A percentile compares a stretch with the other conserved stretches of the same genome.
Conservation (phyloP, 2,113 vertebrate species). For the Nycticryphes semicollaris region DNA sequence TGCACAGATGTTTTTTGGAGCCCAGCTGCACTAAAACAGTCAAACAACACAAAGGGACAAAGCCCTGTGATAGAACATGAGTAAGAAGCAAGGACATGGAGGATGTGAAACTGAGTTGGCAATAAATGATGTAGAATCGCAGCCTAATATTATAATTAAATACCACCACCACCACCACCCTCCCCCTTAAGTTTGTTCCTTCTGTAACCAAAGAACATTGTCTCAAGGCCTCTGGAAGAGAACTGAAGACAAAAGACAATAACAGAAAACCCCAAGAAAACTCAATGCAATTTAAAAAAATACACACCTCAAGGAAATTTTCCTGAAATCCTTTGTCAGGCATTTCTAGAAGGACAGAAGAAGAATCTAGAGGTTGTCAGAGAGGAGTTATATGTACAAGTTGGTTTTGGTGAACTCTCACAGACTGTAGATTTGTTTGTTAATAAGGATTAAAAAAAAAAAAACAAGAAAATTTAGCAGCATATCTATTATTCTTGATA, state of each 20-base stretch:
- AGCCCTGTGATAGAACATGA: background rate
- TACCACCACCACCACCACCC: background rate
- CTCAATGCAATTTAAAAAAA: background rate
- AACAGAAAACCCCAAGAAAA: background rate
- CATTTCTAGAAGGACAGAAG: background rate
- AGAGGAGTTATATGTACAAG: background rate
- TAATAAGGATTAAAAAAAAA: background rate
- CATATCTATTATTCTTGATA: background rate
- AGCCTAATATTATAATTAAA: background rate
- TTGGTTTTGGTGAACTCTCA: background rate
- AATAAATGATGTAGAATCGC: background rate
- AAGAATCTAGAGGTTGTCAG: background rate
- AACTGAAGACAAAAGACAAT: background rate
- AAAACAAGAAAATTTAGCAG: background rate
- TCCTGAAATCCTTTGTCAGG: background rate
- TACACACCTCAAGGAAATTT: background rate
- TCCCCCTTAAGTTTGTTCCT: background rate
- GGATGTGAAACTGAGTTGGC: background rate
- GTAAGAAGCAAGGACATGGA: background rate
- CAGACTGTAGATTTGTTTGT: background rate
- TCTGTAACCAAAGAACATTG: background rate
- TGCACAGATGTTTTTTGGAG: background rate
- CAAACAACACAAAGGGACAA: background rate
- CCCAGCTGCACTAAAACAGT: background rate
- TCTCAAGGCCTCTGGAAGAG: background rate